A percentile compares a stretch with the other conserved stretches of the same genome.
Evolutionary conservation across 2,113 vertebrate genomes (phyloP).

Genomic region (Gorsachius goisagi): DNA sequence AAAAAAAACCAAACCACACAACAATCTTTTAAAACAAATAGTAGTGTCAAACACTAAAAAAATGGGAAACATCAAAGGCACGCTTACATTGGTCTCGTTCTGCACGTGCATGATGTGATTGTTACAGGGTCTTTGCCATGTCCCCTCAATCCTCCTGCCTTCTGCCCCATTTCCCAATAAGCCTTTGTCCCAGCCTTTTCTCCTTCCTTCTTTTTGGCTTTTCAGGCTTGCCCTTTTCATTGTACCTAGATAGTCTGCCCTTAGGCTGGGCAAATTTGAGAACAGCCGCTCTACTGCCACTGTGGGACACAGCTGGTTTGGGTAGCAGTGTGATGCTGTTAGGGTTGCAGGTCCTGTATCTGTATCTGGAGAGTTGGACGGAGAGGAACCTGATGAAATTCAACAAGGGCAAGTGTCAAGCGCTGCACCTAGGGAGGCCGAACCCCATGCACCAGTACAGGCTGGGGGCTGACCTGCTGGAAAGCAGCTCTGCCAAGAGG

Average conservation of each 20-base stretch:
- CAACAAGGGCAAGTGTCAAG: too few species aligned
- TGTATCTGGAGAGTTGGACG: not conserved
- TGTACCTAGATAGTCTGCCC: not conserved
- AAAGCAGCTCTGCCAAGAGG: too few species aligned
- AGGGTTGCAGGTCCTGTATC: constrained; percentile 1
- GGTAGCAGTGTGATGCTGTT: not conserved
- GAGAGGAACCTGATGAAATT: too few species aligned
- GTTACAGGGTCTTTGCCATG: not conserved
- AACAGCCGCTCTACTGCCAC: not conserved
- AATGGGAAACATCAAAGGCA: not conserved
- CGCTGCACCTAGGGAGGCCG: too few species aligned
- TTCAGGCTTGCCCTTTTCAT: not conserved
- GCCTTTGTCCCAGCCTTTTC: not conserved
- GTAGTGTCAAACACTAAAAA: not conserved
- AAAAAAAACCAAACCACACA: not conserved
- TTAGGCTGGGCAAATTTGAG: not conserved
- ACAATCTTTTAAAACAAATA: not conserved
- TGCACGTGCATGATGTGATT: not conserved
- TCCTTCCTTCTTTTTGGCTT: not conserved
- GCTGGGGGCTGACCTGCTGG: too few species aligned
- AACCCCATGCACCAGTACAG: too few species aligned
- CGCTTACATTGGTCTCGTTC: not conserved
- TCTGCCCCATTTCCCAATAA: not conserved
- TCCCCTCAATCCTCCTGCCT: not conserved
- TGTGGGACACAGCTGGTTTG: not conserved